Percentiles rank a stretch among this genome's conserved stretches.
These are phyloP conservation scores for Drosophila malerkotliana DNA, from an alignment of 1,140 invertebrate genomes.

Conservation along the genomic window DNA sequence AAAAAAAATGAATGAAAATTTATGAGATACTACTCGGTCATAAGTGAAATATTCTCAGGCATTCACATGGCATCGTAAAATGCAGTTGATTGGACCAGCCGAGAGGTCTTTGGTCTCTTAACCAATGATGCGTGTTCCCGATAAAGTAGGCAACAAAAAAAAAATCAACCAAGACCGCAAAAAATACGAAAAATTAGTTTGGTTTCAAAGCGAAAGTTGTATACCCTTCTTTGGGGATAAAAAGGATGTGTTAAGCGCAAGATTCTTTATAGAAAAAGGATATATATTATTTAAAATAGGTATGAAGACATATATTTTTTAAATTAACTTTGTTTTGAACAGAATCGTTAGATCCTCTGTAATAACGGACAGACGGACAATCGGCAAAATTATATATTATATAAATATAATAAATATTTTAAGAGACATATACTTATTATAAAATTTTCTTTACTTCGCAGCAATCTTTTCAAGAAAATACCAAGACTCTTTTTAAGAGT, in stretches of 20 bases:
- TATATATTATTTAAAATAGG: too few relatives aligned
- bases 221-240: not conserved
- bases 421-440: too few relatives aligned
- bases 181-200: too few relatives aligned
- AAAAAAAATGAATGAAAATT: constrained; percentile 32
- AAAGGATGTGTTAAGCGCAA: too few relatives aligned
- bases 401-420: too few relatives aligned
- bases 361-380: too few relatives aligned
- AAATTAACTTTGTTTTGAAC: too few relatives aligned
- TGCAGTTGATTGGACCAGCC: constrained; percentile 58
- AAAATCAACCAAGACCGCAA: not conserved
- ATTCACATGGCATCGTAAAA: constrained; percentile 34
- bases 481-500: not conserved
- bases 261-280: too few relatives aligned
- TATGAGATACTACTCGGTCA: constrained; percentile 47
- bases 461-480: not conserved
- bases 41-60: constrained; percentile 47
- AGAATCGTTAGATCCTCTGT: too few relatives aligned
- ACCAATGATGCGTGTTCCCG: constrained; percentile 66
- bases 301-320: too few relatives aligned
- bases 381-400: too few relatives aligned
- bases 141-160: constrained; percentile 46
- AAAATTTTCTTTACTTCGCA: too few relatives aligned
- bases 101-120: constrained; percentile 15
- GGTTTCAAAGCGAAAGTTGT: not conserved